These are phyloP conservation scores for Oedothorax gibbosus DNA, from an alignment of 1,140 invertebrate species.

Conservation along the genomic window DNA sequence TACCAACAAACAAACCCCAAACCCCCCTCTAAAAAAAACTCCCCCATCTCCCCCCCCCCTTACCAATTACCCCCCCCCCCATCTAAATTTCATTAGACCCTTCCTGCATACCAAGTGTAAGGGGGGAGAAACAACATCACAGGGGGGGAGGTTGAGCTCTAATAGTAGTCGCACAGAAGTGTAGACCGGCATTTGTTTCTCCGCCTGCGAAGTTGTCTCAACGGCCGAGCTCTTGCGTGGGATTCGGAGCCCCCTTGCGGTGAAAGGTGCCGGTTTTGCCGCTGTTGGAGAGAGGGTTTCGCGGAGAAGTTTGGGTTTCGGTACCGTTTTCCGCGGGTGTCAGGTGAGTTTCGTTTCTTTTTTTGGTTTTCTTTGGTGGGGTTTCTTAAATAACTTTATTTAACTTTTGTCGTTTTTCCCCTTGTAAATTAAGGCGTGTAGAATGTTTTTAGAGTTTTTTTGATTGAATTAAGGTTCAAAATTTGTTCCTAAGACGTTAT, in stretches of 20 bases:
- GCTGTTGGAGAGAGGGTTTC: neutral
- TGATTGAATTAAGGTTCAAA: too few relatives aligned
- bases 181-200: slow-evolving; percentile 23
- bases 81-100: slow-evolving; percentile 45
- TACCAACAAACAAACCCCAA: neutral
- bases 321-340: neutral
- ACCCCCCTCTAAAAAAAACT: neutral
- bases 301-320: too few relatives aligned
- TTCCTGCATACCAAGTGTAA: slow-evolving; percentile 21
- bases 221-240: slow-evolving; percentile 19
- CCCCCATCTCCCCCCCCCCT: neutral
- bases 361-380: neutral
- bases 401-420: too few relatives aligned
- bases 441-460: too few relatives aligned
- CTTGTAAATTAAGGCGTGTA: too few relatives aligned
- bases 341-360: neutral
- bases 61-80: neutral
- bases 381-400: neutral
- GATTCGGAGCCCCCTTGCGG: slow-evolving; percentile 36
- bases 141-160: slow-evolving; percentile 1
- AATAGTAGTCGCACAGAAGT: slow-evolving; percentile 22
- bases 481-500: too few relatives aligned
- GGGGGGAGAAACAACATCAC: slow-evolving; percentile 2
- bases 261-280: slow-evolving; percentile 16
- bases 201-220: slow-evolving; percentile 53